These are phyloP conservation scores for Oncorhynchus kisutch DNA, from an alignment of 2,113 vertebrate species.

Conservation along the genomic window DNA sequence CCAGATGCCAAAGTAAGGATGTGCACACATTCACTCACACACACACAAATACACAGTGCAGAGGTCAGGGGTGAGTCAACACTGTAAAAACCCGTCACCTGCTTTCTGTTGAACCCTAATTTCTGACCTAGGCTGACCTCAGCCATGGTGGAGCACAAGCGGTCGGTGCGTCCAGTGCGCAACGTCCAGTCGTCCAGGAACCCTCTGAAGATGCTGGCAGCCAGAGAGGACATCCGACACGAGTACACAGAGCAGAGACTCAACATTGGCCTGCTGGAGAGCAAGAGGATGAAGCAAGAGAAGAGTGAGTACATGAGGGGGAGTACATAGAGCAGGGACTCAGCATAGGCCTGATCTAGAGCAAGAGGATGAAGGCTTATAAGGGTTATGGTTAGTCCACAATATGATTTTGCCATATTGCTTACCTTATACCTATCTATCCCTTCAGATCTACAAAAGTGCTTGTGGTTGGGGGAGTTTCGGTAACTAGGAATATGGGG, in stretches of 20 bases:
- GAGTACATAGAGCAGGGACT: too few relatives aligned
- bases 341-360: too few relatives aligned
- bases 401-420: too few relatives aligned
- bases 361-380: too few relatives aligned
- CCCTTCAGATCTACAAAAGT: too few relatives aligned
- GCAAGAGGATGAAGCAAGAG: constrained; percentile 89
- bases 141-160: constrained; percentile 87
- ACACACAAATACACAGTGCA: not conserved
- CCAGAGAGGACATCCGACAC: constrained; percentile 87
- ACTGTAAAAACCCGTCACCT: too few relatives aligned
- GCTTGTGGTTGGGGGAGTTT: not conserved
- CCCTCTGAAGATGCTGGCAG: constrained; percentile 87
- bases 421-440: too few relatives aligned
- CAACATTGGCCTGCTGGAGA: constrained; percentile 90
- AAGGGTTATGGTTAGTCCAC: too few relatives aligned
- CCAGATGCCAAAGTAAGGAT: constrained; percentile 84
- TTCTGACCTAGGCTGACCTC: constrained; percentile 77
- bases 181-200: constrained; percentile 88
- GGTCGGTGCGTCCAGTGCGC: constrained; percentile 82
- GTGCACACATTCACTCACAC: too few relatives aligned
- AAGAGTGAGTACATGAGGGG: constrained; percentile 78
- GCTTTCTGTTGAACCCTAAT: not conserved
- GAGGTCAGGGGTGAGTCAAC: not conserved
- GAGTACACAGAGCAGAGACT: constrained; percentile 90
- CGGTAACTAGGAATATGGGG: not conserved